Base-by-base conservation (phyloP, 2,888 invertebrate genomes). In the Apodemia duryi region DNA sequence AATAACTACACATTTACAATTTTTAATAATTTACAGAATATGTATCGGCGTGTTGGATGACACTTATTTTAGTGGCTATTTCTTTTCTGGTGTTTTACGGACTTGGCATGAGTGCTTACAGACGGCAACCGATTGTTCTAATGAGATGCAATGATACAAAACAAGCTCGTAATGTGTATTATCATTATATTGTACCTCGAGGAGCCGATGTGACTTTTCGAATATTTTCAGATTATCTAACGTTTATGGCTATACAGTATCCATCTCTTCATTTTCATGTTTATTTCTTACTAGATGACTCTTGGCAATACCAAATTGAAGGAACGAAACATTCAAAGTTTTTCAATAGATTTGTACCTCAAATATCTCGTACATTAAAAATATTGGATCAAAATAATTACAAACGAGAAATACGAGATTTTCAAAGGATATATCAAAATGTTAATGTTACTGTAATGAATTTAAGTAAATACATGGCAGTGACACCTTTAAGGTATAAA, bases 1-100 rank as follows among this genome's bases (percentile, higher is more conserved):
- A 11, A 43, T 43, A 43, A 43, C 43, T 43, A 43, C 2, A 38
- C 1, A 38, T 38, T 11, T 43, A 43, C 43, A 32, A 32, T 43
- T 10, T 29, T 57, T 32, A 46, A 32, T 61, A 68, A 68, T 13
- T 86, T 87, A 61, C 88, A 91, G 91, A 91, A 75, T 79, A 83
- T 41, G 69, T 88, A 62, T 87, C 88, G 7, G 84, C 85, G 62
- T 88, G 86, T 71, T 90, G 91, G 89, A 86, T 90, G 84, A 84
- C 88, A 2, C 70, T 85, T 7, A 82, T 86, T 66, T 73, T 90
- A 32, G 70, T 90, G 21, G 84, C 83, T 43, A 83, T 89, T 73
- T 84, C 85, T 2, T 83, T 86, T 66, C 72, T 89, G 7, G 79
- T 85, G 9, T 83, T 89, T 73, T 89, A 85, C 68, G 79, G 81